A percentile compares a stretch with the other conserved stretches of the same genome.
Conservation (phyloP, 64 coral and sea anemone genomes). For the Pocillopora damicornis region DNA sequence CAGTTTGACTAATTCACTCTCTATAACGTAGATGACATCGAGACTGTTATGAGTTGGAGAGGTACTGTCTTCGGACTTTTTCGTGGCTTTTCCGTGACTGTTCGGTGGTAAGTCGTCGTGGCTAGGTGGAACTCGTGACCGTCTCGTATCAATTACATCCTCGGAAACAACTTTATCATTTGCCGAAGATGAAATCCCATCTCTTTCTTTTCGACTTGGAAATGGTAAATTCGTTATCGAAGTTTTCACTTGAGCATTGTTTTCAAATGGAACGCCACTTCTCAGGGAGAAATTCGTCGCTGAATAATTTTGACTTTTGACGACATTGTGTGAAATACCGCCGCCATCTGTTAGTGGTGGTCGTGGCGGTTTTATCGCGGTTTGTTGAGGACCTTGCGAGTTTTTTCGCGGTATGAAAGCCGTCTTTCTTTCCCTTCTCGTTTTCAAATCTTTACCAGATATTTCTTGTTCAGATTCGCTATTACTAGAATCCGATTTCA, state of each 20-base stretch:
- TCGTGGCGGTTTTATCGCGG: neutral
- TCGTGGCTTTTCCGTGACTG: neutral
- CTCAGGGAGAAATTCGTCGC: neutral
- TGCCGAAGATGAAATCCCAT: neutral
- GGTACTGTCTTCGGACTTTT: neutral
- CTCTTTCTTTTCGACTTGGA: neutral
- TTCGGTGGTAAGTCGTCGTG: neutral
- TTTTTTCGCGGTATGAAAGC: slow-evolving; percentile 7
- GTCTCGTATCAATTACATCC: neutral
- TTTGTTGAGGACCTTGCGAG: neutral
- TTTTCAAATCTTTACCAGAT: neutral
- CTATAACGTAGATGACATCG: neutral
- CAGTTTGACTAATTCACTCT: neutral
- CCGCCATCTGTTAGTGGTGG: neutral
- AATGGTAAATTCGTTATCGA: neutral
- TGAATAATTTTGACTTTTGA: neutral
- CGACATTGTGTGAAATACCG: neutral
- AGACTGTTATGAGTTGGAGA: neutral
- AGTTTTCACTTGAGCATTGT: neutral
- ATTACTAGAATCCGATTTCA: slow-evolving; percentile 24
- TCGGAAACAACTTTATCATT: neutral
- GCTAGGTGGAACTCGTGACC: neutral
- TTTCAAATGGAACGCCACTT: neutral
- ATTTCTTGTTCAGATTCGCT: slow-evolving; percentile 24
- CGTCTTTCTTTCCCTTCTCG: neutral